phyloP scores from a whole-genome alignment of 2,113 vertebrate genomes.

The Uria lomvia region DNA sequence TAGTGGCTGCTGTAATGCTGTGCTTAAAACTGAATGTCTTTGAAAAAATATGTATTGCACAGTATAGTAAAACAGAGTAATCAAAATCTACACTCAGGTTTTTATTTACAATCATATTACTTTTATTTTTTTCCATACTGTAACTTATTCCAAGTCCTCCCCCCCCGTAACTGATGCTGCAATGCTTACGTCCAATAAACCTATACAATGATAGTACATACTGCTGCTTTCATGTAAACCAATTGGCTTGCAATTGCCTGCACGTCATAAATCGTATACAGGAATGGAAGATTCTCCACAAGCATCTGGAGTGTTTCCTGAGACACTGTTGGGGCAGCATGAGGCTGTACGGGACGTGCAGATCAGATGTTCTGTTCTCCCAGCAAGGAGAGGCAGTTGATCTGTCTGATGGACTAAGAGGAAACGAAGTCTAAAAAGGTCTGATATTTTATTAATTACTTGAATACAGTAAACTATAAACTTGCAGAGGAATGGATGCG shows the following conservation, averaged over 20 bases:
- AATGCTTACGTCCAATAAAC: neutral
- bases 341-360: neutral
- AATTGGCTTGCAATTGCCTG: neutral
- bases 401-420: neutral
- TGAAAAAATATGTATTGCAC: neutral
- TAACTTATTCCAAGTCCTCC: conserved; percentile 24
- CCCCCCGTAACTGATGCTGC: neutral
- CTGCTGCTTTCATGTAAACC: neutral
- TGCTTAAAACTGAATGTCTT: neutral
- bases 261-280: neutral
- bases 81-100: neutral
- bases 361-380: neutral
- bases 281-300: neutral
- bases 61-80: neutral
- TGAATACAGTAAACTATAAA: neutral
- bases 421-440: neutral
- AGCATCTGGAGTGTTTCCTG: neutral
- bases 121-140: conserved; percentile 50
- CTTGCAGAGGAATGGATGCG: neutral
- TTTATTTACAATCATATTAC: conserved; percentile 44
- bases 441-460: neutral
- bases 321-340: neutral
- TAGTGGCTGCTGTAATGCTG: neutral
- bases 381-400: neutral
- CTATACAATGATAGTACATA: neutral